Evolutionary conservation across 2,797 vertebrate species (phyloP).

Genomic region (Sebastes steindachneri): DNA sequence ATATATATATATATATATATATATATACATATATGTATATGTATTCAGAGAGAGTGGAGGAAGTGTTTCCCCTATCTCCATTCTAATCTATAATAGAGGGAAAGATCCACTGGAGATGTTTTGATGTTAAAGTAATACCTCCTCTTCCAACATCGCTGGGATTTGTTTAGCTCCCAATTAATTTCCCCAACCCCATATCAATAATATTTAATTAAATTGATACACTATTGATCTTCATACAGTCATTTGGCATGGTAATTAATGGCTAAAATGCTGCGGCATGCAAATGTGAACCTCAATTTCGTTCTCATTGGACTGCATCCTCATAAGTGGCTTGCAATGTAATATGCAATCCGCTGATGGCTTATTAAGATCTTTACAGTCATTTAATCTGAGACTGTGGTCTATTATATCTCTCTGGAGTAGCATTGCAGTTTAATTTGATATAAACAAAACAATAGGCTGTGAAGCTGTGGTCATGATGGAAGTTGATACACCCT

Average conservation of each 20-base stretch:
- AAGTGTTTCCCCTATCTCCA: conserved; percentile 13
- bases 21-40: too few species aligned
- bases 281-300: conserved; percentile 77
- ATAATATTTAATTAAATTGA: conserved; percentile 79
- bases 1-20: too few species aligned
- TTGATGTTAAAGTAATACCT: conserved; percentile 38
- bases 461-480: conserved; percentile 81
- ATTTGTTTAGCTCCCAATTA: conserved; percentile 61
- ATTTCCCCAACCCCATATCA: conserved; percentile 65
- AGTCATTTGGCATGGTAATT: conserved; percentile 68
- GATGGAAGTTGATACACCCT: conserved; percentile 81
- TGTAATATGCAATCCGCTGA: conserved; percentile 81
- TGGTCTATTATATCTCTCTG: conserved; percentile 82
- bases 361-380: conserved; percentile 86
- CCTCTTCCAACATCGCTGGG: conserved; percentile 10
- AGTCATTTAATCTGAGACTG: conserved; percentile 84
- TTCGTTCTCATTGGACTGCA: conserved; percentile 70
- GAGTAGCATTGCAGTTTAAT: conserved; percentile 83
- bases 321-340: conserved; percentile 80
- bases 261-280: conserved; percentile 72
- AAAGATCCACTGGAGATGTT: conserved; percentile 23
- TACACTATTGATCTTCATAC: conserved; percentile 75
- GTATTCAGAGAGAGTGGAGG: neutral
- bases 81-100: conserved; percentile 29
- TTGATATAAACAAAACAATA: conserved; percentile 85